Conservation (phyloP, 2,113 vertebrate species). For the Oceanodroma tethys region DNA sequence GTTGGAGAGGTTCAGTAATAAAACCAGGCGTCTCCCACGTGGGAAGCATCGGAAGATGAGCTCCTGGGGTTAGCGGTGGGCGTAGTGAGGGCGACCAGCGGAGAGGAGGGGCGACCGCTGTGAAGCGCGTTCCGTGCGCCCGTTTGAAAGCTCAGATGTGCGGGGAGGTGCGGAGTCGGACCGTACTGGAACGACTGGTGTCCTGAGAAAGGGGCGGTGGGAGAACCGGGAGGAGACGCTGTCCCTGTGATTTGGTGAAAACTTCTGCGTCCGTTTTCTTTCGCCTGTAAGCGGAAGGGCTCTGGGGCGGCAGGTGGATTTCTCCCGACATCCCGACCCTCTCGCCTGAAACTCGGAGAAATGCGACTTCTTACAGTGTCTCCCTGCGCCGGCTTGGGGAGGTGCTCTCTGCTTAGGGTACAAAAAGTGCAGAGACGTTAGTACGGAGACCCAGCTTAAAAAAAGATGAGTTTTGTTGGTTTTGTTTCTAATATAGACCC, state of each 20-base stretch:
- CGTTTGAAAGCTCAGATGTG: neutral
- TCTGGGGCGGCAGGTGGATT: neutral
- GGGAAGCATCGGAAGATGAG: neutral
- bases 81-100: accelerated
- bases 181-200: accelerated
- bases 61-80: too few relatives aligned
- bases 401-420: too few relatives aligned
- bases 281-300: neutral
- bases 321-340: neutral
- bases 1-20: neutral
- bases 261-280: accelerated
- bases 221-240: too few relatives aligned
- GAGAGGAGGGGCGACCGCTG: too few relatives aligned
- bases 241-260: too few relatives aligned
- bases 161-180: too few relatives aligned
- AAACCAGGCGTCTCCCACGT: neutral
- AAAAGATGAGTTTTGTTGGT: too few relatives aligned
- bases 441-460: neutral
- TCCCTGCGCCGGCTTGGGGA: neutral
- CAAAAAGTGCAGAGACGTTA: too few relatives aligned
- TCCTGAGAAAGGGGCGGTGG: neutral
- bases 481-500: neutral
- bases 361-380: neutral
- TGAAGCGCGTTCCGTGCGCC: accelerated
- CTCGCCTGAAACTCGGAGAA: neutral